A percentile compares a stretch with the other conserved stretches of the same genome.
Conservation (phyloP, 2,888 invertebrate species). For the Sesia bembeciformis region DNA sequence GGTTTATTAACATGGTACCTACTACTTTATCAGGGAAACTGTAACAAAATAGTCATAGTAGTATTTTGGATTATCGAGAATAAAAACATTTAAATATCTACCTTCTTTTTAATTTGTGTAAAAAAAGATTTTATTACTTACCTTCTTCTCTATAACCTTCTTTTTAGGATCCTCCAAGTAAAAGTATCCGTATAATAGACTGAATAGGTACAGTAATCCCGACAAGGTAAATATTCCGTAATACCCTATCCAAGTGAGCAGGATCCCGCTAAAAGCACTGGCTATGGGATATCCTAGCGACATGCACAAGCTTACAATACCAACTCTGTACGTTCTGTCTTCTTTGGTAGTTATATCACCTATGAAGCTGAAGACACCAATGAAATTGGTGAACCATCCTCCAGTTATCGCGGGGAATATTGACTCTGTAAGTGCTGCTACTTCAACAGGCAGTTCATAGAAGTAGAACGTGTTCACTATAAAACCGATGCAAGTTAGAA, state of each 20-base stretch:
- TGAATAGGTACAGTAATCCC: conserved; percentile 80
- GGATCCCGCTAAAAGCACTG: conserved; percentile 87
- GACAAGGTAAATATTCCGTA: conserved; percentile 87
- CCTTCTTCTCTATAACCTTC: conserved; percentile 25
- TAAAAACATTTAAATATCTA: no score
- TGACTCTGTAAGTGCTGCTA: conserved; percentile 83
- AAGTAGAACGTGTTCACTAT: conserved; percentile 86
- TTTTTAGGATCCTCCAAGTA: conserved; percentile 78
- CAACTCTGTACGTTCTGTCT: conserved; percentile 87
- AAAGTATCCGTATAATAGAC: conserved; percentile 81
- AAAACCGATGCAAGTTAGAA: conserved; percentile 83
- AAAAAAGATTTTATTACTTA: conserved; percentile 16
- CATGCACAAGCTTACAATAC: conserved; percentile 89
- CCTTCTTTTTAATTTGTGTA: no score
- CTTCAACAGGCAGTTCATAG: conserved; percentile 85
- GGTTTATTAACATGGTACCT: no score
- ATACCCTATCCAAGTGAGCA: conserved; percentile 82
- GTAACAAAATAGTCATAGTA: no score
- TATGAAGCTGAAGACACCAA: conserved; percentile 91
- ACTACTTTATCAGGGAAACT: no score
- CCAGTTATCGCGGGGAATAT: conserved; percentile 87
- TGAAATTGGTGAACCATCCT: conserved; percentile 90
- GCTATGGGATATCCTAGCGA: conserved; percentile 91
- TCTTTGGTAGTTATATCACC: conserved; percentile 88
- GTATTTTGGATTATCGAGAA: no score